Conservation (phyloP, 2,797 vertebrate genomes). For the Peromyscus melanophrys region DNA sequence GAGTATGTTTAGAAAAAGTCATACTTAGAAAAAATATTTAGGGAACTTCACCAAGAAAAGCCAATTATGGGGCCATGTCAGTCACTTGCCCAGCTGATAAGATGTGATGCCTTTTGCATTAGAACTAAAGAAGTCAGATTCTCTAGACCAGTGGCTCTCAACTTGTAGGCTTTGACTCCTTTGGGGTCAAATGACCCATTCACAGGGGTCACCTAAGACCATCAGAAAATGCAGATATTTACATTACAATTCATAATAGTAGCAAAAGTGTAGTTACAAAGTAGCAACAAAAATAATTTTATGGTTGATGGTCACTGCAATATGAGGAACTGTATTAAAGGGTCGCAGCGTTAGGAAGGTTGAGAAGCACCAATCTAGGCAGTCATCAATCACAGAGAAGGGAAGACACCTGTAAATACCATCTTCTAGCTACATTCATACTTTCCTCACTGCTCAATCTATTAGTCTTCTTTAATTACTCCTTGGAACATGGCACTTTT, state of each 20-base stretch:
- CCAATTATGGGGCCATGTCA: not conserved
- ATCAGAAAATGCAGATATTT: not conserved
- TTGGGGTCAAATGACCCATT: not conserved
- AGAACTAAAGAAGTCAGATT: slow-evolving; percentile 44
- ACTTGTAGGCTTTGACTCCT: not conserved
- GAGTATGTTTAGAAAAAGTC: slow-evolving; percentile 16
- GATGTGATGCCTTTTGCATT: not conserved
- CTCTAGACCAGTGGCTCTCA: not conserved
- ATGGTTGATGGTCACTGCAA: not conserved
- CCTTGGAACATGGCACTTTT: slow-evolving; percentile 66
- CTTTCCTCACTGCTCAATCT: slow-evolving; percentile 35
- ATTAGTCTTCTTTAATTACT: slow-evolving; percentile 78
- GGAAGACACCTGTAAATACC: slow-evolving; percentile 26
- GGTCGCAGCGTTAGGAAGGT: not conserved
- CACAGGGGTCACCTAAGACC: not conserved
- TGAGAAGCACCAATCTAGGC: not conserved
- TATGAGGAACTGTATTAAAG: not conserved
- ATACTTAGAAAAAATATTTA: not conserved
- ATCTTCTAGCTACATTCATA: slow-evolving; percentile 31
- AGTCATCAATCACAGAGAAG: not conserved
- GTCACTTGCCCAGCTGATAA: not conserved
- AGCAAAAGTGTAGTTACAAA: not conserved
- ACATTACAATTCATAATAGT: not conserved
- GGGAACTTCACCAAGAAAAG: slow-evolving; percentile 9
- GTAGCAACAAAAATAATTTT: not conserved